These are phyloP conservation scores for Orussus abietinus DNA, from an alignment of 1,140 invertebrate genomes.

Conservation along the genomic window DNA sequence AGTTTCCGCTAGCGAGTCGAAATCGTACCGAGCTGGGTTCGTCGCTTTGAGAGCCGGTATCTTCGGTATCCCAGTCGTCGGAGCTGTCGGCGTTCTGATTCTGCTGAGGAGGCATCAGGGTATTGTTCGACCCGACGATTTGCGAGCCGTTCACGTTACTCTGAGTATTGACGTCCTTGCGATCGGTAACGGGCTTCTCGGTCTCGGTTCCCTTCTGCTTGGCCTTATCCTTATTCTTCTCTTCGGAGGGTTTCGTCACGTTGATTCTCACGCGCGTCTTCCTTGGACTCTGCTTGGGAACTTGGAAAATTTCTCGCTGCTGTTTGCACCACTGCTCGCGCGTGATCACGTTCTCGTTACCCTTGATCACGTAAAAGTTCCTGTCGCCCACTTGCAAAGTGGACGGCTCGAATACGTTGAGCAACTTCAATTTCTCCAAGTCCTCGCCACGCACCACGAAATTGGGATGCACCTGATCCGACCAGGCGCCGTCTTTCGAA, in stretches of 20 bases:
- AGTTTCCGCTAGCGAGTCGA: slow-evolving; percentile 5
- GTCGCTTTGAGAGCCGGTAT: slow-evolving; percentile 46
- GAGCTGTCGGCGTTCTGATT: slow-evolving; percentile 43
- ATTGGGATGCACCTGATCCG: slow-evolving; percentile 63
- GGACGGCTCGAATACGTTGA: slow-evolving; percentile 86
- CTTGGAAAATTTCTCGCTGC: slow-evolving; percentile 46
- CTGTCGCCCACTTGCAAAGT: slow-evolving; percentile 84
- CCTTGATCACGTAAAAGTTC: slow-evolving; percentile 64
- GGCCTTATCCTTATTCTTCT: slow-evolving; percentile 31
- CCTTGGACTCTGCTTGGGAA: slow-evolving; percentile 48
- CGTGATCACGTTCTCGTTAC: slow-evolving; percentile 56
- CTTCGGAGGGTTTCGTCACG: slow-evolving; percentile 29
- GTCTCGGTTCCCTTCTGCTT: slow-evolving; percentile 22
- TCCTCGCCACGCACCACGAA: slow-evolving; percentile 71
- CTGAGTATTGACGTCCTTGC: slow-evolving; percentile 24
- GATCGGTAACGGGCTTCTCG: slow-evolving; percentile 24
- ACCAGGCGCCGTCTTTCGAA: slow-evolving; percentile 59
- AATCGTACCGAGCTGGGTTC: slow-evolving; percentile 44
- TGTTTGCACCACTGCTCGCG: slow-evolving; percentile 59
- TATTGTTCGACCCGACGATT: slow-evolving; percentile 27
- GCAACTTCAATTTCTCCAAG: slow-evolving; percentile 68
- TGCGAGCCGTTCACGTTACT: slow-evolving; percentile 28
- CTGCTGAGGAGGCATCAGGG: slow-evolving; percentile 26
- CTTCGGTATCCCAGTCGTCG: slow-evolving; percentile 54
- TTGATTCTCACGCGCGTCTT: slow-evolving; percentile 30